A percentile compares a stretch with the other conserved stretches of the same genome.
These are phyloP conservation scores for Pseudochirops cupreus DNA, from an alignment of 2,797 vertebrate species.

Conservation along the genomic window DNA sequence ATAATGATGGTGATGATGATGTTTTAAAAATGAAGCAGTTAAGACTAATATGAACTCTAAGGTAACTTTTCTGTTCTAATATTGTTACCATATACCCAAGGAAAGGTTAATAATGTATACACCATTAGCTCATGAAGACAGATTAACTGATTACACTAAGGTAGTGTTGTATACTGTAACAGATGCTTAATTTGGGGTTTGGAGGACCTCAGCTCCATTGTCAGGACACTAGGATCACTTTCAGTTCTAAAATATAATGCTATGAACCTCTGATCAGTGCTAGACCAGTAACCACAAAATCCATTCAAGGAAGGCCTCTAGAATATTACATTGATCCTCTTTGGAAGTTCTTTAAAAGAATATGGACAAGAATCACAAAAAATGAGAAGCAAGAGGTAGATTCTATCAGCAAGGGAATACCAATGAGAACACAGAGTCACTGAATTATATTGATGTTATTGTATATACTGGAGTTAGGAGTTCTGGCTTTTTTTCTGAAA, in stretches of 20 bases:
- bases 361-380: background rate
- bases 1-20: too few relatives aligned
- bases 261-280: background rate
- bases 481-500: slow-evolving; percentile 14
- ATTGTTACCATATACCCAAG: background rate
- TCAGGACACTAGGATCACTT: background rate
- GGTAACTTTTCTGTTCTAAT: background rate
- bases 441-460: slow-evolving; percentile 7
- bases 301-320: background rate
- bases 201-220: background rate
- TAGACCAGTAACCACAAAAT: background rate
- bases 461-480: slow-evolving; percentile 14
- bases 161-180: background rate
- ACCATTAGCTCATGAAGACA: background rate
- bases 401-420: background rate
- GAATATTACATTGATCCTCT: background rate
- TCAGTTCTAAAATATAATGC: background rate
- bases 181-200: background rate
- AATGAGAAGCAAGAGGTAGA: background rate
- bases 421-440: background rate
- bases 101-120: background rate
- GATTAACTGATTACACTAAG: background rate
- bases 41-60: background rate
- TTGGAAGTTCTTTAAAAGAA: background rate
- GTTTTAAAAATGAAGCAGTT: background rate